Base-by-base conservation (phyloP, 2,113 vertebrate genomes). In the Corvus cornix region DNA sequence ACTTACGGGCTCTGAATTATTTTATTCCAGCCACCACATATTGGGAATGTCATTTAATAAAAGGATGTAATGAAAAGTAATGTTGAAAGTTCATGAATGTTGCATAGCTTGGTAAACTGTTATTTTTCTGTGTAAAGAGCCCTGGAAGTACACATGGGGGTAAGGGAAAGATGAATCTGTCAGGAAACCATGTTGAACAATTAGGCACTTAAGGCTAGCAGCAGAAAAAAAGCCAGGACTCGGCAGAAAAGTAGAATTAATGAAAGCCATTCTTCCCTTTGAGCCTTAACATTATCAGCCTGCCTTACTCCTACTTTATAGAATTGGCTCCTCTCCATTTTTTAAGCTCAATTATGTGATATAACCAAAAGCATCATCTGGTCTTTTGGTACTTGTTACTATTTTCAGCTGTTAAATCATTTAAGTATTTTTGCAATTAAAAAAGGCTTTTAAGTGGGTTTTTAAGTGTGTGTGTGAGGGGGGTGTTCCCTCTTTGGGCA, bases 211-310 rank as follows among this genome's bases (percentile, higher is more conserved):
- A 76, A 1, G 7, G 41, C 46, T 76, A 77, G 67, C 73, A 94
- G 70, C 55, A 89, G 70, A 89, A 83, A 85, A 59, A 82, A 94
- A 83, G 13, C 37, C 5, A 3, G 18, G 12, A 76, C 37, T 83
- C 63, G 88, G 79, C 55, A 94, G 87, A 95, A 94, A 94, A 83
- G n/a, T 37, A 10, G 78, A 91, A 93, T 69, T 95, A 94, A 96
- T 95, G 90, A 93, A 95, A 78, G 21, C 81, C 64, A 83, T 94
- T 91, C 70, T 70, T 91, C 59, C 84, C 75, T 87, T 76, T 58
- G 30, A 95, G 91, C 49, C 55, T 35, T 73, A 77, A 31, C 0
- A 4, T 55, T 93, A 93, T 64, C 77, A 95, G 89, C 35, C 60
- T 69, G 63, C 70, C 74, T 87, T 68, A 70, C 60, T 83, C 62